These are phyloP conservation scores for Tenthredo scrophulariae DNA, from an alignment of 2,888 invertebrate genomes.

Conservation along the genomic window DNA sequence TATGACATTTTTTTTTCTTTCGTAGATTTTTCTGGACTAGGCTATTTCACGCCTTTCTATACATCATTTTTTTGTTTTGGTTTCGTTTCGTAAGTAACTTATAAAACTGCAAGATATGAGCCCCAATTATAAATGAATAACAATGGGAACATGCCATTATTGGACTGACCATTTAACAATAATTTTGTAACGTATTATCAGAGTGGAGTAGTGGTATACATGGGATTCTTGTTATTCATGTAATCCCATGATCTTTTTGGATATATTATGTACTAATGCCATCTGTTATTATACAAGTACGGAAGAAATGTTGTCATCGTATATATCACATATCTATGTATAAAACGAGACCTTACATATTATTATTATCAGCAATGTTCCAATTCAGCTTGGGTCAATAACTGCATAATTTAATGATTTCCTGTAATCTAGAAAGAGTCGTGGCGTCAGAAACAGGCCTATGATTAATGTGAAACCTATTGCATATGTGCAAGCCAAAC, in stretches of 20 bases:
- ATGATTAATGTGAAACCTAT: background rate
- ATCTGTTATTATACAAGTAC: background rate
- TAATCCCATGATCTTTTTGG: background rate
- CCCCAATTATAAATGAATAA: background rate
- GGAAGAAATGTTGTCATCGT: background rate
- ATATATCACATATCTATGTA: background rate
- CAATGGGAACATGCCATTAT: background rate
- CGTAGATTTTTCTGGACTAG: background rate
- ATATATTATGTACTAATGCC: background rate
- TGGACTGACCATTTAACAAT: background rate
- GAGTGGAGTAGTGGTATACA: background rate
- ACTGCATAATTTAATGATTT: background rate
- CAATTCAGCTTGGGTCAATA: slow-evolving; percentile 19
- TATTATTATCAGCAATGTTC: background rate
- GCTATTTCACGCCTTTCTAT: background rate
- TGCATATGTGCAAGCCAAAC: background rate
- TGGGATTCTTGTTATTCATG: background rate
- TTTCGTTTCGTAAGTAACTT: background rate
- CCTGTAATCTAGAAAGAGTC: background rate
- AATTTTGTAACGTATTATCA: background rate
- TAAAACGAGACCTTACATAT: background rate
- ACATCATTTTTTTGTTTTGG: background rate
- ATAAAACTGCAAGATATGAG: background rate
- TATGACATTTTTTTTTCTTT: background rate
- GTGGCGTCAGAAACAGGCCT: background rate